A percentile compares a stretch with the other conserved stretches of the same genome.
phyloP scores from a whole-genome alignment of 2,113 vertebrate genomes.

The Amia ocellicauda region DNA sequence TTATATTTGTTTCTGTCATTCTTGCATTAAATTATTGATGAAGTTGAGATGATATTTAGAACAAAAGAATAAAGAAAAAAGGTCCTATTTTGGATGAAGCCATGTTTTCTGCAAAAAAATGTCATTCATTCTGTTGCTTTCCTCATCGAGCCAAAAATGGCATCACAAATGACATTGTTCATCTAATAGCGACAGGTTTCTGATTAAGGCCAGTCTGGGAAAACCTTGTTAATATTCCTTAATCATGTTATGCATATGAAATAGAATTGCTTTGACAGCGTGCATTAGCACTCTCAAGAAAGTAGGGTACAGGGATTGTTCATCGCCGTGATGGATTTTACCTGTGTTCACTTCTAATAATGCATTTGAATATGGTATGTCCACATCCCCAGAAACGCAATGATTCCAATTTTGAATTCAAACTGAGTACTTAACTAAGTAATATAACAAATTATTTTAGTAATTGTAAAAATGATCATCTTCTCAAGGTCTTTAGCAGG shows the following conservation, averaged over 20 bases:
- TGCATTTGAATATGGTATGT: constrained; percentile 7
- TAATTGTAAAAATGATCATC: too few relatives aligned
- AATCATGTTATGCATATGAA: constrained; percentile 28
- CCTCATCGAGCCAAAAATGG: constrained; percentile 6
- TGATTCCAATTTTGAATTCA: too few relatives aligned
- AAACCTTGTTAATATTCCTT: constrained; percentile 25
- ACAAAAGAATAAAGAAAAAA: neutral
- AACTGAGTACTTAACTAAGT: too few relatives aligned
- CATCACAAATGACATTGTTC: constrained; percentile 20
- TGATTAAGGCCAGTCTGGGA: constrained; percentile 22
- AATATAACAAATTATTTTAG: too few relatives aligned
- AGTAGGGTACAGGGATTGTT: constrained; percentile 11
- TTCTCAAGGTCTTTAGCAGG: too few relatives aligned
- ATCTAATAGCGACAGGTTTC: constrained; percentile 25
- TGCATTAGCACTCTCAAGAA: constrained; percentile 6
- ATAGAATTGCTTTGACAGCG: constrained; percentile 25
- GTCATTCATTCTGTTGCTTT: constrained; percentile 10
- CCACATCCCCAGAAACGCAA: too few relatives aligned
- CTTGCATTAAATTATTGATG: constrained; percentile 4
- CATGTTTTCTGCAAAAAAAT: constrained; percentile 10
- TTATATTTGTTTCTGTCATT: constrained; percentile 15
- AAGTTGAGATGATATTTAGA: neutral
- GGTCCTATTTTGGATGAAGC: neutral
- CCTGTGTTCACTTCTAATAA: constrained; percentile 12
- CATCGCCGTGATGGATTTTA: constrained; percentile 22